phyloP scores from a whole-genome alignment of 2,888 invertebrate genomes.

The Lymantria monacha region DNA sequence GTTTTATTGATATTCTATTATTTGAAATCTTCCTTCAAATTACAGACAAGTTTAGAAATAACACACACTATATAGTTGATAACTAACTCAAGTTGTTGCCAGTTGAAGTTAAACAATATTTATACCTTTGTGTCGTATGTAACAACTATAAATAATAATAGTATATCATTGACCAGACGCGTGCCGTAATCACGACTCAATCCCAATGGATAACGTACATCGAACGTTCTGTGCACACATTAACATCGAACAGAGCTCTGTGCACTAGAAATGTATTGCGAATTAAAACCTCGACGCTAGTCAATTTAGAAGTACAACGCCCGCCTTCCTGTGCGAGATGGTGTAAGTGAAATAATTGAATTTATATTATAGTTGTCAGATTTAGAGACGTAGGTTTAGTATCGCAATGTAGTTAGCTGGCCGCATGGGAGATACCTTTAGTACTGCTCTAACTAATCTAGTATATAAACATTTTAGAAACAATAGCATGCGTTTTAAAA shows the following conservation, averaged over 20 bases:
- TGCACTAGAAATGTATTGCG: slow-evolving; percentile 36
- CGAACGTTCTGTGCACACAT: slow-evolving; percentile 26
- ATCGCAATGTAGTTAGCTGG: too few relatives aligned
- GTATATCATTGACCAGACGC: slow-evolving; percentile 23
- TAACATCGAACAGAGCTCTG: slow-evolving; percentile 14
- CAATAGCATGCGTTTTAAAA: too few relatives aligned
- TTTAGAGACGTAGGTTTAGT: too few relatives aligned
- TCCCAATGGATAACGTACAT: slow-evolving; percentile 32
- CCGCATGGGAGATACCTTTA: too few relatives aligned
- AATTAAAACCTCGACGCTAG: slow-evolving; percentile 41
- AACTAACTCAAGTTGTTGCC: not conserved
- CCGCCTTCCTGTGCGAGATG: slow-evolving; percentile 17
- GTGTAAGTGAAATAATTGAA: slow-evolving; percentile 7
- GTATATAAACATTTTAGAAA: too few relatives aligned
- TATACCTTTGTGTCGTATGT: slow-evolving; percentile 16
- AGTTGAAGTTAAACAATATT: slow-evolving; percentile 12
- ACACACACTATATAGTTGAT: not conserved
- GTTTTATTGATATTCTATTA: too few relatives aligned
- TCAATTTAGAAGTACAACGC: slow-evolving; percentile 46
- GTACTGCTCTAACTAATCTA: too few relatives aligned
- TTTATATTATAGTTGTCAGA: not conserved
- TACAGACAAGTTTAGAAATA: not conserved
- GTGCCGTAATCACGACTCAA: slow-evolving; percentile 34
- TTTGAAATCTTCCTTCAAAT: too few relatives aligned
- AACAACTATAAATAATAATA: slow-evolving; percentile 24